These are phyloP conservation scores for Lepus americanus DNA, from an alignment of 2,113 vertebrate species.

Conservation along the genomic window DNA sequence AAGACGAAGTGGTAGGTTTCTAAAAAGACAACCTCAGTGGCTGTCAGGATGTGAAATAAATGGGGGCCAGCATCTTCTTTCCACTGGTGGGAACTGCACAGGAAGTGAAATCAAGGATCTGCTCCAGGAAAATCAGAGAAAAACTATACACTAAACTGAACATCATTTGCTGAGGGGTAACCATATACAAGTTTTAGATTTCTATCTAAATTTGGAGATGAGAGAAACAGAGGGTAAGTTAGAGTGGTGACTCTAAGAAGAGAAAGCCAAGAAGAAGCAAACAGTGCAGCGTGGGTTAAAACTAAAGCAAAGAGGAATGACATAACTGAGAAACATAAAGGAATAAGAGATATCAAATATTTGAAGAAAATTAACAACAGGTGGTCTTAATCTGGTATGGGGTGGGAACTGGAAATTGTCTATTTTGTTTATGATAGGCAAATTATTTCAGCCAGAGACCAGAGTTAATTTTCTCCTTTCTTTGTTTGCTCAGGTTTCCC, in stretches of 20 bases:
- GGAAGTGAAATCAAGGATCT: not conserved
- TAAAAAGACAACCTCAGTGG: not conserved
- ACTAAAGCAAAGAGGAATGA: conserved; percentile 41
- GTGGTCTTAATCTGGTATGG: conserved; percentile 76
- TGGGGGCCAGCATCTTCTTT: not conserved
- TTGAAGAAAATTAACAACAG: conserved; percentile 77
- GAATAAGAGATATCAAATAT: conserved; percentile 56
- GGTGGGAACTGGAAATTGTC: conserved; percentile 75
- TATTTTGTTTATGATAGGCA: conserved; percentile 80
- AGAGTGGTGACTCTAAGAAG: not conserved
- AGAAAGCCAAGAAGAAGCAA: conserved; percentile 34
- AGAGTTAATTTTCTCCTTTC: conserved; percentile 71
- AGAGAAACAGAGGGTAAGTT: not conserved
- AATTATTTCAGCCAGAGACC: conserved; percentile 79
- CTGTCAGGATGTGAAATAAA: not conserved
- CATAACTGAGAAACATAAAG: conserved; percentile 62
- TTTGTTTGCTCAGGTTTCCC: conserved; percentile 75
- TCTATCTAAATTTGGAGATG: not conserved
- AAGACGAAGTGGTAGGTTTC: not conserved
- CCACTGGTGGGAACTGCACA: not conserved
- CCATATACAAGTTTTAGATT: not conserved
- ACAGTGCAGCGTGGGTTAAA: conserved; percentile 55
- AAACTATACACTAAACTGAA: not conserved
- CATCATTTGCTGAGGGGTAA: not conserved
- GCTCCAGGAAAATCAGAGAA: not conserved